Base-by-base conservation (phyloP, 2,113 vertebrate species). In the Oenanthe oenanthe region DNA sequence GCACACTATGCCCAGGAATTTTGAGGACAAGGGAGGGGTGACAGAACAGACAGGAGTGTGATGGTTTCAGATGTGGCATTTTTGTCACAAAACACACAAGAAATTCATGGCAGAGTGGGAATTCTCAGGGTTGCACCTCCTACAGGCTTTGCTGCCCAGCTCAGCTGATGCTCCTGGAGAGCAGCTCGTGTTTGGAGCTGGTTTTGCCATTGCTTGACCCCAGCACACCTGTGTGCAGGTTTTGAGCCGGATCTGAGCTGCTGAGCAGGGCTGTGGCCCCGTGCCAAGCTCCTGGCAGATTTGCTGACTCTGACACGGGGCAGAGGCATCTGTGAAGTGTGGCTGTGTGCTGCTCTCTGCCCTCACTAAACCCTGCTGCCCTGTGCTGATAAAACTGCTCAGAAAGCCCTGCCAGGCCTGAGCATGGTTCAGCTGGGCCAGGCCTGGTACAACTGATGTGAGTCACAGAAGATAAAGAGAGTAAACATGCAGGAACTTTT, bases 401-500 rank as follows among this genome's bases (percentile, higher is more conserved):
- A 31, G 57, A 36, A 92, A 87, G 65, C 31, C 8, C 43, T 94
- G 78, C 56, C 78, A 70, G 79, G 40, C 48, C 51, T 62, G 89
- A 47, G 85, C 71, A 83, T 38, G 71, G 93, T 89, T 90, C 81
- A 89, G 38, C 70, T 40, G 56, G 73, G 88, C 88, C 78, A 88
- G 60, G 56, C 51, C 81, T 82, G 22, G 75, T 63, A 88, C 56
- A 62, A 73, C 28, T 51, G 29, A 48, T 60, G 65, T 85, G 89
- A 95, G 74, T 94, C 88, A 93, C 0, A 7, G 78, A 48, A 92
- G 89, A 94, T 74, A 96, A 86, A 92, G 31, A 31, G 45, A 90
- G 51, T 83, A 91, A 96, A 91, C 66, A 25, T 7, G 22, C 13
- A 70, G 71, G 67, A 93, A 90, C 92, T 93, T 95, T 88, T 85